Base-by-base conservation (phyloP, 30 jellyfish, hydroid and myxozoan genomes). In the Hydractinia symbiolongicarpus region DNA sequence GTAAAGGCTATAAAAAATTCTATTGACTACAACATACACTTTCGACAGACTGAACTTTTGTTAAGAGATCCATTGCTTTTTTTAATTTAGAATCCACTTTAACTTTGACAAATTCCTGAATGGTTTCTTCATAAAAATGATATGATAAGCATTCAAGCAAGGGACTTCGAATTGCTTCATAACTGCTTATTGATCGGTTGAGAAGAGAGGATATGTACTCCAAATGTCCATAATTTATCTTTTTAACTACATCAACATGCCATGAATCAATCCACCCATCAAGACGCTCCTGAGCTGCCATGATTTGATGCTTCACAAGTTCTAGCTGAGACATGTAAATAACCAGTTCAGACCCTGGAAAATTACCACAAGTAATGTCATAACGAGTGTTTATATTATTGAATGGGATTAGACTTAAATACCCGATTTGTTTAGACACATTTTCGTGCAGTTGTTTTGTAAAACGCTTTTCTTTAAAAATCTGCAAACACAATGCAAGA, bases 261-360 rank as follows among this genome's bases (percentile, higher is more conserved):
- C 98, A 91, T 3, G 88, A 30, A 80, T 91, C 98, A 93, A 91
- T 87, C 98, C 98, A 91, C 7, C 96, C 96, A 53, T 87, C 96
- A 20, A 83, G 78, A 54, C 98, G 72, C 69, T 91, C 98, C 68
- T 91, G 87, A 0, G 91, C 92, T 80, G 83, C 58, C 67, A 53
- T 71, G 69, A 86, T 53, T 62, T 91, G 96, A 21, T 81, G 89
- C 61, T 91, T 91, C 30, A 96, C 98, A 56, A 67, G 44, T 66
- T 85, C 98, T 7, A 91, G 76, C 75, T 91, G 95, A 5, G 86
- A 58, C 30, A 91, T 44, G 81, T 91, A 91, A 4, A 89, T 71
- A 5, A 87, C 68, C 17, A 91, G 70, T 57, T 91, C 98, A 5
- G 98, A 91, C 61, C 98, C 98, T 67, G 97, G 97, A 71, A 85